Base-by-base conservation (phyloP, 1,140 invertebrate species). In the Pseudomyrmex gracilis region DNA sequence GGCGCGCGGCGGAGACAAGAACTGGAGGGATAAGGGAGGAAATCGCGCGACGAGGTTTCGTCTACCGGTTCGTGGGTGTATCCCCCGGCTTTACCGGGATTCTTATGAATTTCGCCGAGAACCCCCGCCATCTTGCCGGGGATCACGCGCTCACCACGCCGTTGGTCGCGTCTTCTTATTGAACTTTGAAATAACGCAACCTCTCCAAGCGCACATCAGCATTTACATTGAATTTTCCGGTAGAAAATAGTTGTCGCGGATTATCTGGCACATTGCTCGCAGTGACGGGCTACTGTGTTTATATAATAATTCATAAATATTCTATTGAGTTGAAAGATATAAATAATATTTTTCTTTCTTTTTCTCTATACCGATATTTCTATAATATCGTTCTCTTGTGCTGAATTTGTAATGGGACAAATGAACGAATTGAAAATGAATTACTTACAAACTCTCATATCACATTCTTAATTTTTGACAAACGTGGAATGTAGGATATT, bases 31-130 rank as follows among this genome's bases (percentile, higher is more conserved):
- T 74, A 60, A 84, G 51, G 61, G 55, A 22, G 74, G 34, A 73
- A 84, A 58, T 68, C 74, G 82, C 45, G 24, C 74, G 86, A 82
- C 76, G 76, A 68, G 34, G 55, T 68, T 74, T 60, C 73, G 57
- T 67, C 60, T 80, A 80, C 53, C 22, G 51, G 60, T 80, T 73
- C 73, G 68, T 77, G 58, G 86, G 55, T 74, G 43, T 76, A 87
- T 82, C 73, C 66, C 61, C 7, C 4, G 83, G 86, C 70, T 88
- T 51, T 88, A 57, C 66, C 64, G 51, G 76, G 83, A 85, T 89
- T 89, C 86, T 85, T 83, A 85, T 68, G 87, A 89, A 88, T 88
- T 88, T 82, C 61, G 34, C 47, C 64, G 45, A 47, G 24, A 34
- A 34, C 24, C 22, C 71, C 64, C 76, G 87, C 86, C 87, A 88